A percentile compares a stretch with the other conserved stretches of the same genome.
Evolutionary conservation across 2,113 vertebrate genomes (phyloP).

Genomic region (Asarcornis scutulata): DNA sequence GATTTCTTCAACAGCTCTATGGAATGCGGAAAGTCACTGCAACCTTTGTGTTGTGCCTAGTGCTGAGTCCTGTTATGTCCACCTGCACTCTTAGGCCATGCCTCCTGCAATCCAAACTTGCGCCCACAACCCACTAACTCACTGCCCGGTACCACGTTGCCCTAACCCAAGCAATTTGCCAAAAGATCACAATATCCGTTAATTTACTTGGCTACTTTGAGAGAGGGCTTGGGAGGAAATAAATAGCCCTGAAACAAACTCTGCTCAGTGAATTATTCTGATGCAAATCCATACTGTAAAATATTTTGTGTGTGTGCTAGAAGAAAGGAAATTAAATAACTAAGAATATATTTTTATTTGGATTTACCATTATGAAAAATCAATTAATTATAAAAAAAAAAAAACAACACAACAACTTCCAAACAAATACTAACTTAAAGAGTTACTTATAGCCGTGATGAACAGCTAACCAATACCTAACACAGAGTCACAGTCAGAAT

Average conservation of each 20-base stretch:
- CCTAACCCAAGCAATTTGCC: background rate
- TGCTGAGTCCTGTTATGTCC: background rate
- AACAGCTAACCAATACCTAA: background rate
- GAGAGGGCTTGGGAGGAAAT: slow-evolving; percentile 3
- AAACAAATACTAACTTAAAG: slow-evolving; percentile 32
- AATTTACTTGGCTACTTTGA: background rate
- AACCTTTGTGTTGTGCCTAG: background rate
- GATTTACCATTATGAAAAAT: slow-evolving; percentile 70
- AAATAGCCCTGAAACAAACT: slow-evolving; percentile 24
- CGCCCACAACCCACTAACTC: background rate
- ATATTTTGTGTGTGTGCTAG: slow-evolving; percentile 8
- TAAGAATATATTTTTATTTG: slow-evolving; percentile 47
- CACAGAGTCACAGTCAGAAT: background rate
- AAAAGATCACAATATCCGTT: background rate
- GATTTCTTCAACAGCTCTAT: background rate
- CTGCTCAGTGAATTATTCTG: slow-evolving; percentile 60
- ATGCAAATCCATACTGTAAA: slow-evolving; percentile 53
- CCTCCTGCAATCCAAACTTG: background rate
- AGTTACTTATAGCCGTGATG: background rate
- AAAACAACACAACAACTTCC: background rate
- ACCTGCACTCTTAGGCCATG: background rate
- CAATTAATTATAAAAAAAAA: slow-evolving; percentile 48
- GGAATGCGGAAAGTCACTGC: accelerated
- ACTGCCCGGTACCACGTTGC: background rate
- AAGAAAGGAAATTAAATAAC: slow-evolving; percentile 53